phyloP scores from a whole-genome alignment of 2,888 invertebrate genomes.

The Selenia dentaria region DNA sequence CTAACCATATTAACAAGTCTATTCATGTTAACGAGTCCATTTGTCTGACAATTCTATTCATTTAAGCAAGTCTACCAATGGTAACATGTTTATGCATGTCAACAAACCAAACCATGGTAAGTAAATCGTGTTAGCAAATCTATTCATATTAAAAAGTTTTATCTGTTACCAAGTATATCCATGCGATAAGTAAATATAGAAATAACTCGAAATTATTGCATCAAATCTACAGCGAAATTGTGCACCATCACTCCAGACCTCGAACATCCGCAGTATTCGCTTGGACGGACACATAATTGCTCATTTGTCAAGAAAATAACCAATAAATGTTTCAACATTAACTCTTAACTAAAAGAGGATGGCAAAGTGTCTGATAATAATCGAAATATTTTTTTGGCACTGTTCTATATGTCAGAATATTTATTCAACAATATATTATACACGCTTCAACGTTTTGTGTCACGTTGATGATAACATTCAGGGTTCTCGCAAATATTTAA shows the following conservation, averaged over 20 bases:
- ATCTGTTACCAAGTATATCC: too few relatives aligned
- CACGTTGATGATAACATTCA: constrained; percentile 16
- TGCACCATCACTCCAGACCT: constrained; percentile 1
- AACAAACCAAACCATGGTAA: too few relatives aligned
- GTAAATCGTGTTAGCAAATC: too few relatives aligned
- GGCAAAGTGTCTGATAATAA: constrained; percentile 21
- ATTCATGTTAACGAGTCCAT: too few relatives aligned
- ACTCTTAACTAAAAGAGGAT: constrained; percentile 28
- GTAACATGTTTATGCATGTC: too few relatives aligned
- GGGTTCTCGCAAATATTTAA: constrained; percentile 29
- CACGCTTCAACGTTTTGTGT: constrained; percentile 12
- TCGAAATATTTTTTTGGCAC: constrained; percentile 41
- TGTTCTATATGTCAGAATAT: constrained; percentile 29
- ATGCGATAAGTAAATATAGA: too few relatives aligned
- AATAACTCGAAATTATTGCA: too few relatives aligned
- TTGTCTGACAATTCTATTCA: too few relatives aligned
- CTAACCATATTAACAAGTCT: background rate
- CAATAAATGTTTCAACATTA: constrained; percentile 48
- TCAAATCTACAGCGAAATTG: constrained; percentile 1
- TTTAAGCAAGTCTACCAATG: too few relatives aligned
- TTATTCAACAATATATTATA: constrained; percentile 23
- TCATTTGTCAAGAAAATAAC: constrained; percentile 29
- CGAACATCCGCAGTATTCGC: constrained; percentile 28
- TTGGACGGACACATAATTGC: constrained; percentile 57
- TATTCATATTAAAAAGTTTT: background rate